Base-by-base conservation (phyloP, 1,140 invertebrate genomes). In the Sinella curviseta region DNA sequence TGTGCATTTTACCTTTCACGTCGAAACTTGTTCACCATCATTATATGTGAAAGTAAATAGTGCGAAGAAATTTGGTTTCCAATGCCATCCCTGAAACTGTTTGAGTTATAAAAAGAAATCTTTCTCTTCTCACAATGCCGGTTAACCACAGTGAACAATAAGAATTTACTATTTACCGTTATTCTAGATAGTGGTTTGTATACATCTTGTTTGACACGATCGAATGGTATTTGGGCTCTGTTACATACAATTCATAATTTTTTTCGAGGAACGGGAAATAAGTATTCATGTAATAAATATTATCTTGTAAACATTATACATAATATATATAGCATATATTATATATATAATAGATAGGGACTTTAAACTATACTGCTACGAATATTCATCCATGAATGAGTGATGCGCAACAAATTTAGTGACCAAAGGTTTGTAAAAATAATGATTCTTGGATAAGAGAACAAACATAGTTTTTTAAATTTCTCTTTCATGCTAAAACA, bases 181-280 rank as follows among this genome's bases (percentile, higher is more conserved):
- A 48, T 48, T 8, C 39, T 48, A 8, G 17, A 8, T 48, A 48
- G 4, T 48, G 39, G 39, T 8, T 48, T 48, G 39, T 48, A 17
- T 48, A 48, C 39, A 48, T 17, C 39, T 48, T 48, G 39, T 60
- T 60, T 60, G 55, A 60, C 14, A 60, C 55, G 55, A 60, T 4
- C 3, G 24, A 60, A 60, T 60, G 14, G 24, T 60, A 26, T 60
- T 60, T 60, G 55, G 55, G 55, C n/a, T 60, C 8, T 24, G 55
- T 60, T 60, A 60, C 3, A 70, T 30, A 70, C 26, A 30, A 31
- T 70, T 70, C 31, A 70, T 4, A 2, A 33, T 70, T 8, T 65
- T 70, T 70, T 70, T 70, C 12, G 31, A 70, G 65, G 65, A 70
- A 70, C 65, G 31, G 65, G 65, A 70, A 70, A 30, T 70, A 70